A percentile compares a stretch with the other conserved stretches of the same genome.
Evolutionary conservation across 2,113 vertebrate species (phyloP).

Genomic region (Nothoprocta perdicaria): DNA sequence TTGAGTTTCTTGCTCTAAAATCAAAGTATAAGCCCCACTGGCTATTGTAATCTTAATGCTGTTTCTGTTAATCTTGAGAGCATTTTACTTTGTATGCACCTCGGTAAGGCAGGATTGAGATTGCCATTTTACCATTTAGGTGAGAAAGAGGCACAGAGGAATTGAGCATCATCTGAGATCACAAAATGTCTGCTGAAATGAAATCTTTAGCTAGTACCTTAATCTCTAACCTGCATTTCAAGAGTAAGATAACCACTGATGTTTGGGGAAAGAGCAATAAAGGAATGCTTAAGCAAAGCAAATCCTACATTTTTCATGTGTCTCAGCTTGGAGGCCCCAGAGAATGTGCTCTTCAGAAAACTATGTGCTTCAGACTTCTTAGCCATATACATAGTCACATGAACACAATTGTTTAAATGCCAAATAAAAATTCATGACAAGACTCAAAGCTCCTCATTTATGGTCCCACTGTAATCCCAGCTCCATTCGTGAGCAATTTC

Average conservation of each 20-base stretch:
- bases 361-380: neutral
- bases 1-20: neutral
- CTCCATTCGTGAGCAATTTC: neutral
- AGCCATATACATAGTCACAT: neutral
- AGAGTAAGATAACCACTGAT: neutral
- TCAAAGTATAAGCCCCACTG: neutral
- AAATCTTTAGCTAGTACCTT: neutral
- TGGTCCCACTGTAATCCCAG: neutral
- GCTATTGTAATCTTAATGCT: neutral
- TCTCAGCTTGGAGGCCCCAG: neutral
- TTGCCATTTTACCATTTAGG: neutral
- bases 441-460: neutral
- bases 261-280: neutral
- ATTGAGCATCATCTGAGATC: neutral
- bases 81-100: neutral
- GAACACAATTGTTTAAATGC: neutral
- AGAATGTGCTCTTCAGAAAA: fast-evolving
- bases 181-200: neutral
- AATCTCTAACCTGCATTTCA: neutral
- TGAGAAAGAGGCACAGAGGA: neutral
- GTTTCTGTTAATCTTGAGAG: neutral
- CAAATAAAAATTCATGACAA: fast-evolving
- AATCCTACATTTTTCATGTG: neutral
- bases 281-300: neutral
- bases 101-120: neutral